phyloP scores from a whole-genome alignment of 1,140 invertebrate species.

The Lepidotrigona ventralis region DNA sequence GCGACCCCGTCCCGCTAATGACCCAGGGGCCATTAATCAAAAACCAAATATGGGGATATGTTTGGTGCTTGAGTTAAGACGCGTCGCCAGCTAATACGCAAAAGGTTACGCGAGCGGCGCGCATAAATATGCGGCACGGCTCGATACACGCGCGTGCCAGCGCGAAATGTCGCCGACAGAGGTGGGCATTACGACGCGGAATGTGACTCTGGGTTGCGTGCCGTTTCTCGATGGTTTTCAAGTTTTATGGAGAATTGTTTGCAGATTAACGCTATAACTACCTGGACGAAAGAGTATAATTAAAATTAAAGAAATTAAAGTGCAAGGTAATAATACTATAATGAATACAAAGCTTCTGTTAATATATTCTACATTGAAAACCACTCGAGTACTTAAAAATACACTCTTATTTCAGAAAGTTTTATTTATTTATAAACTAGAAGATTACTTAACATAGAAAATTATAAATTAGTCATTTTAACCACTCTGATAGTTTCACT shows the following conservation, averaged over 20 bases:
- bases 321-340: no score
- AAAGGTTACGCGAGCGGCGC: slow-evolving; percentile 52
- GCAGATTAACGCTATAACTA: no score
- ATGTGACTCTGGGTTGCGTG: neutral
- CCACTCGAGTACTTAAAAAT: no score
- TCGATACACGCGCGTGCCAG: slow-evolving; percentile 25
- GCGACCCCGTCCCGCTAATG: slow-evolving; percentile 51
- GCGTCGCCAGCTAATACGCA: slow-evolving; percentile 44
- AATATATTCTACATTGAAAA: no score
- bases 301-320: no score
- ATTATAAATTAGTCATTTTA: no score
- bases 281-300: no score
- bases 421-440: no score
- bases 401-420: no score
- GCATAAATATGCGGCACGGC: slow-evolving; percentile 58
- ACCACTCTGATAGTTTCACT: no score
- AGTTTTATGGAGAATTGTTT: neutral
- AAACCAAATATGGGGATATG: slow-evolving; percentile 53
- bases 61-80: slow-evolving; percentile 41
- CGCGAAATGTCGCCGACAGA: neutral
- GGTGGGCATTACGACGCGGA: neutral
- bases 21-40: slow-evolving; percentile 60
- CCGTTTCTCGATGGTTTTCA: neutral
- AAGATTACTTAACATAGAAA: no score
- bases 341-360: no score